Percentiles rank a stretch among this genome's conserved stretches.
Evolutionary conservation across 2,888 invertebrate genomes (phyloP).

Genomic region (Noctua pronuba): DNA sequence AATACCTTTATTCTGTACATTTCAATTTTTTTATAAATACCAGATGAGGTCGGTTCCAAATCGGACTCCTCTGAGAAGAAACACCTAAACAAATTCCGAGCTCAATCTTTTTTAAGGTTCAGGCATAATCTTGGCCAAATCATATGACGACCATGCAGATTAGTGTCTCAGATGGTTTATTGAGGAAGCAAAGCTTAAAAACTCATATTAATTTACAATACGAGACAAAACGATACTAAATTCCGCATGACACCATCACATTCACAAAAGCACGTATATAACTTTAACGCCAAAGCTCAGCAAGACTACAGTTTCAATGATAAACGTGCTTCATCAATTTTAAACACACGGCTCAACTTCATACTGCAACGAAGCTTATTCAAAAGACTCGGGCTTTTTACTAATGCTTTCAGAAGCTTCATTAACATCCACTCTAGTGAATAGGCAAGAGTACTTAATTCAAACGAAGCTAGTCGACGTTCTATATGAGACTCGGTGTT

Average conservation of each 20-base stretch:
- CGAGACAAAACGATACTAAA: conserved; percentile 7
- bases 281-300: conserved; percentile 46
- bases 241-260: conserved; percentile 29
- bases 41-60: neutral
- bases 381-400: conserved; percentile 84
- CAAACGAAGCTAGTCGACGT: conserved; percentile 72
- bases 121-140: neutral
- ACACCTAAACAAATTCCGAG: neutral
- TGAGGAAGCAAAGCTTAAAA: neutral
- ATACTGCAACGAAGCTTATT: conserved; percentile 77
- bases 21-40: neutral
- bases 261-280: conserved; percentile 25
- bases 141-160: neutral
- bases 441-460: conserved; percentile 83
- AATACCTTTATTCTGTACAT: neutral
- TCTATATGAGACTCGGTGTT: conserved; percentile 64
- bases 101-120: neutral
- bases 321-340: conserved; percentile 77
- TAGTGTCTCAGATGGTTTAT: neutral
- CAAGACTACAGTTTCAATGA: conserved; percentile 63
- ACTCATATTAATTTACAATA: neutral
- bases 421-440: conserved; percentile 87
- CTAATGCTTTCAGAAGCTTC: conserved; percentile 86
- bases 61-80: neutral
- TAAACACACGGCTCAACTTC: conserved; percentile 75